Evolutionary conservation across 2,797 vertebrate genomes (phyloP), one percentile per base, ranked within the genome.

Genomic region (Muscicapa striata): DNA sequence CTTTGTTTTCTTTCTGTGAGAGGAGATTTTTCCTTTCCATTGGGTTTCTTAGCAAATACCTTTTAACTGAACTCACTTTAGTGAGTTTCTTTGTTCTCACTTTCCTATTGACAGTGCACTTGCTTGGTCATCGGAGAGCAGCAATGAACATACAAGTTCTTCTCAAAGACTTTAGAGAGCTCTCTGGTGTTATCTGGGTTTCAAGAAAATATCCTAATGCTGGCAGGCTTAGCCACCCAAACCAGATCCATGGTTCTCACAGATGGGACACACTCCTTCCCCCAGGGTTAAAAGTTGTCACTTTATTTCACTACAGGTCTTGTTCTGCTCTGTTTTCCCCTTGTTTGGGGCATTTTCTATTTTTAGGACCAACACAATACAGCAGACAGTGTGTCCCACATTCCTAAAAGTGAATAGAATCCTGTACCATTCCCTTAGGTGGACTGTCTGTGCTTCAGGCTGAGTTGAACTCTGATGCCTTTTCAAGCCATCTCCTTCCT

Each of bases 381-480:
- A 43, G n/a, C 15, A 74, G 16, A 26, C 1, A 55, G 18, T 4
- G 20, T 66, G 46, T 62, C 19, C 17, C 40, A 41, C 0, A 0
- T 64, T 75, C n/a, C 66, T 45, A 43, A 80, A 62, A 2, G 0
- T 15, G 36, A 54, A 4, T 13, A 84, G 51, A 38, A 68, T 51
- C 3, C 57, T 49, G 26, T 38, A 30, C 32, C 5, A 1, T 68
- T 90, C 41, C 41, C 38, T 46, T 18, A 22, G 19, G 21, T 36
- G 55, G 38, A 14, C 18, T 43, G n/a, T 54, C 40, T 45, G 22
- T 81, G 23, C 69, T 61, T 67, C 20, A 54, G 38, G 29, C 18
- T 75, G 69, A 80, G 40, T 4, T 55, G 40, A 62, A 9, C 36
- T 51, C 36, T 38, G 29, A 14, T 58, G 29, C 15, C n/a, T 43